phyloP scores from a whole-genome alignment of 35 echinoderm and acorn worm genomes.

The Apostichopus japonicus region DNA sequence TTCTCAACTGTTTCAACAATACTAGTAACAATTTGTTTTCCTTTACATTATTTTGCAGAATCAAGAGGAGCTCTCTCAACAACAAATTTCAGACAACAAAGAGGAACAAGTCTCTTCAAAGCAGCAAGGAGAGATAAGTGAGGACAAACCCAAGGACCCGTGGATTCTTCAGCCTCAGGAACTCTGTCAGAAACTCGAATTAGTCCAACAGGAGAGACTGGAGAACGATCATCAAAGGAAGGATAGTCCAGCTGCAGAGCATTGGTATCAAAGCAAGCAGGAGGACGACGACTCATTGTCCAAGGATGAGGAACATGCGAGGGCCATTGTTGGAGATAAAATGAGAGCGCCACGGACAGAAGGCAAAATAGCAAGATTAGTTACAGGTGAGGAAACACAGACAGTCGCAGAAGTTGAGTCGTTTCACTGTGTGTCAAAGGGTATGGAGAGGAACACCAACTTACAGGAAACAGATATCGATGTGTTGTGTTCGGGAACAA shows the following conservation, averaged over 20 bases:
- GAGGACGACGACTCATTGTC: conserved; percentile 17
- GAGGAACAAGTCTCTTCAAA: neutral
- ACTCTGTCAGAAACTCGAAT: conserved; percentile 37
- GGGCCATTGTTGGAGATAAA: conserved; percentile 20
- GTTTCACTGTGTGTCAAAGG: neutral
- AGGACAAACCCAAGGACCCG: conserved; percentile 41
- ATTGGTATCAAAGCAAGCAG: neutral
- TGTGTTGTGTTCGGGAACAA: conserved; percentile 7
- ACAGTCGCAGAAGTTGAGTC: neutral
- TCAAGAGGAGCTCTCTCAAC: neutral
- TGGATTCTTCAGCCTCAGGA: conserved; percentile 43
- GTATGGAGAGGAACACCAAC: neutral
- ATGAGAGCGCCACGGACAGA: conserved; percentile 5
- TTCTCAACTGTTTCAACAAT: too few species aligned
- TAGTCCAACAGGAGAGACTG: conserved; percentile 35
- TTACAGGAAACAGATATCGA: conserved; percentile 49
- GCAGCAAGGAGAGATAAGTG: neutral
- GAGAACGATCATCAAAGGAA: neutral
- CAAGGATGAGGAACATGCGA: conserved; percentile 13
- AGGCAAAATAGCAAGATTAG: neutral
- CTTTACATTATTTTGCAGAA: neutral
- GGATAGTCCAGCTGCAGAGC: neutral
- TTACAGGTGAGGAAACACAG: conserved; percentile 25
- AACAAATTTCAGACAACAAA: neutral
- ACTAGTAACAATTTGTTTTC: too few species aligned